phyloP scores from a whole-genome alignment of 2,797 vertebrate species.

The Apodemus agrarius region DNA sequence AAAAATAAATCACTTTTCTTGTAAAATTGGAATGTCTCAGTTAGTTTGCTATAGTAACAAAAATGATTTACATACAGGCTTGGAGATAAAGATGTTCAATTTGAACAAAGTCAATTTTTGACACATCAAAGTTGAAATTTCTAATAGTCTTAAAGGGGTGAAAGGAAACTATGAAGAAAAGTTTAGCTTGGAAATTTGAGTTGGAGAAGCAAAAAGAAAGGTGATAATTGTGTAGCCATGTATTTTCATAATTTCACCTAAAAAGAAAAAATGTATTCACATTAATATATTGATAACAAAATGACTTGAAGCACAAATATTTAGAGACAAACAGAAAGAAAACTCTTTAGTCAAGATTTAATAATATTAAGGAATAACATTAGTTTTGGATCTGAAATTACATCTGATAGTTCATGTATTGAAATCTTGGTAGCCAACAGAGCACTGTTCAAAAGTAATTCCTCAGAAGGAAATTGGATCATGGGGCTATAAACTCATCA shows the following conservation, averaged over 20 bases:
- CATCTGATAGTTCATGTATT: not conserved
- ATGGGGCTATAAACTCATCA: not conserved
- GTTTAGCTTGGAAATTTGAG: not conserved
- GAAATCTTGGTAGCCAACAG: not conserved
- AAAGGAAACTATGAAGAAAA: not conserved
- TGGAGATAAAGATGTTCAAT: not conserved
- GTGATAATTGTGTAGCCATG: not conserved
- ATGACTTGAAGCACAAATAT: not conserved
- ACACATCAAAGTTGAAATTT: not conserved
- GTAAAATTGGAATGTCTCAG: not conserved
- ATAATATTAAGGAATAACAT: not conserved
- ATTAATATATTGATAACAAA: not conserved
- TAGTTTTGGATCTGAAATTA: not conserved
- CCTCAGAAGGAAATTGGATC: not conserved
- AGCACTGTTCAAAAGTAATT: not conserved
- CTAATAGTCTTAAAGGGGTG: not conserved
- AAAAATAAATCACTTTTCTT: not conserved
- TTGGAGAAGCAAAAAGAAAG: not conserved
- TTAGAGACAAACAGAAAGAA: not conserved
- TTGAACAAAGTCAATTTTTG: conserved; percentile 1
- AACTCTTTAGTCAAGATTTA: not conserved
- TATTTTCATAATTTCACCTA: not conserved
- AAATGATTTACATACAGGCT: not conserved
- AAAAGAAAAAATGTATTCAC: not conserved
- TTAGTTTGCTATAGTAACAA: not conserved